These are phyloP conservation scores for Hydrozoanthus gracilis DNA, from an alignment of 92 coral and sea anemone species.

Conservation along the genomic window DNA sequence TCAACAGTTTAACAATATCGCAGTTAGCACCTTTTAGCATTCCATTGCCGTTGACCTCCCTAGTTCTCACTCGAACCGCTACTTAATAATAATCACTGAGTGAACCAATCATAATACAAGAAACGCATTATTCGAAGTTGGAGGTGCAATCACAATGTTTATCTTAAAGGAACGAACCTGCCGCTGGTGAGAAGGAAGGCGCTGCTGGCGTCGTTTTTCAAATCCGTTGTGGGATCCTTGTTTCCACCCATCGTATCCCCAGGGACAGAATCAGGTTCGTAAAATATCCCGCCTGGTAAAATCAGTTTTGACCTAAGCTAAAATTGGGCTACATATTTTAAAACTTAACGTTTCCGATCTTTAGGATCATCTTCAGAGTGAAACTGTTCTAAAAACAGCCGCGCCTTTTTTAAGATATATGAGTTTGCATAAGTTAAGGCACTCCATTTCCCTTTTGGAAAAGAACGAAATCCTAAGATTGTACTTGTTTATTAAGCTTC, in stretches of 20 bases:
- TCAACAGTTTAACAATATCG: too few relatives aligned
- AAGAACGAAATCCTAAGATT: not conserved
- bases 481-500: not conserved
- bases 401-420: not conserved
- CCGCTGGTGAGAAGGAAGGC: slow-evolving; percentile 82
- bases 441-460: not conserved
- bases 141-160: not conserved
- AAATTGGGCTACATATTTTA: too few relatives aligned
- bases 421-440: not conserved
- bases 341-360: not conserved
- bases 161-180: slow-evolving; percentile 57
- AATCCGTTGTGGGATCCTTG: slow-evolving; percentile 88
- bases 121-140: too few relatives aligned
- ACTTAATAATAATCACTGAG: too few relatives aligned
- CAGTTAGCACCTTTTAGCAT: too few relatives aligned
- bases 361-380: not conserved
- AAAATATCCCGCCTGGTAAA: too few relatives aligned
- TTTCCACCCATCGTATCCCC: slow-evolving; percentile 82
- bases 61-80: too few relatives aligned
- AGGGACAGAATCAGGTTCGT: slow-evolving; percentile 64
- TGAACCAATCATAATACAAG: too few relatives aligned
- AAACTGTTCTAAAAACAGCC: not conserved
- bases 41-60: too few relatives aligned
- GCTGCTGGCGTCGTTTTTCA: slow-evolving; percentile 81
- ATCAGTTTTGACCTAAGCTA: too few relatives aligned